These are phyloP conservation scores for Oreortyx pictus DNA, from an alignment of 2,797 vertebrate species.

Conservation along the genomic window DNA sequence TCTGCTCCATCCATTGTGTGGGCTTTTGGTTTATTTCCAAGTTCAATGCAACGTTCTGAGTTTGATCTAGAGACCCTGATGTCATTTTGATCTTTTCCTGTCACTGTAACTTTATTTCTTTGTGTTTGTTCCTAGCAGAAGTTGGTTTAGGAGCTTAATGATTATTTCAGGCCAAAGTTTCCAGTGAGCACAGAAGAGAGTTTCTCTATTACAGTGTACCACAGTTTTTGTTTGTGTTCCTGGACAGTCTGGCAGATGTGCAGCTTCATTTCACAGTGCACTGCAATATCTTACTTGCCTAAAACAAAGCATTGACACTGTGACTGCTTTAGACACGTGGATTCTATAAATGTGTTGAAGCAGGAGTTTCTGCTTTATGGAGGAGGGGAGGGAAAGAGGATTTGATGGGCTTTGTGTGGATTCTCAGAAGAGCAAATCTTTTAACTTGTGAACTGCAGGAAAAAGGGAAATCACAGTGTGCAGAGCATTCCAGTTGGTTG, in stretches of 20 bases:
- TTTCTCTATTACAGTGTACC: not conserved
- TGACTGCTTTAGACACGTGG: not conserved
- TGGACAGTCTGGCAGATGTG: not conserved
- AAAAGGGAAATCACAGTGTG: not conserved
- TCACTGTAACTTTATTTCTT: slow-evolving; percentile 32
- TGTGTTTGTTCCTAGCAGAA: slow-evolving; percentile 7
- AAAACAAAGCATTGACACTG: not conserved
- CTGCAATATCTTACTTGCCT: not conserved
- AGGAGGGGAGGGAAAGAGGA: not conserved
- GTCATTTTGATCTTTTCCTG: slow-evolving; percentile 67
- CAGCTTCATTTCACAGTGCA: not conserved
- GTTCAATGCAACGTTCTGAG: slow-evolving; percentile 33
- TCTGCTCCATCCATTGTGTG: slow-evolving; percentile 46
- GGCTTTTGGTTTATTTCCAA: slow-evolving; percentile 51
- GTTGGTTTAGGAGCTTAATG: slow-evolving; percentile 5
- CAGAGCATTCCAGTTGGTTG: not conserved
- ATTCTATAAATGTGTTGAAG: not conserved
- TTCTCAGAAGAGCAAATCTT: slow-evolving; percentile 6
- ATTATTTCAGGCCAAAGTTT: slow-evolving; percentile 10
- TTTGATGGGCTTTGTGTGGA: not conserved
- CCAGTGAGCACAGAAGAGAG: not conserved
- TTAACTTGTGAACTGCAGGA: not conserved
- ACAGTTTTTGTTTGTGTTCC: not conserved
- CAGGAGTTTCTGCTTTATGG: not conserved
- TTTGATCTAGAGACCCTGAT: slow-evolving; percentile 63